A percentile compares a stretch with the other conserved stretches of the same genome.
Evolutionary conservation across 2,113 vertebrate genomes (phyloP).

Genomic region (Solea senegalensis): DNA sequence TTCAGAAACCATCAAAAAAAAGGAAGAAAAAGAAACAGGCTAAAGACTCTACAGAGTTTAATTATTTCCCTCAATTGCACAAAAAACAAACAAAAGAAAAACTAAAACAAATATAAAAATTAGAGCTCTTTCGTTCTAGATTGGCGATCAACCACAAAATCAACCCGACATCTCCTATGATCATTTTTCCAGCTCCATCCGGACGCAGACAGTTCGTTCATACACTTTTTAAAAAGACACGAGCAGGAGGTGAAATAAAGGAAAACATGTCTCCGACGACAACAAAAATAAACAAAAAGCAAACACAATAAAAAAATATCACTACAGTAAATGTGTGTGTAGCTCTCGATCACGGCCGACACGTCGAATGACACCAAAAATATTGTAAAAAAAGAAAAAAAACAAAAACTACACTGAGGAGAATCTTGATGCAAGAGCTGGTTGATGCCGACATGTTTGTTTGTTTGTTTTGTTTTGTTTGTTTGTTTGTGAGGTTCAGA

Average conservation of each 20-base stretch:
- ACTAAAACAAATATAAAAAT: constrained; percentile 74
- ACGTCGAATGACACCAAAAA: constrained; percentile 46
- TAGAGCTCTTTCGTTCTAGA: constrained; percentile 37
- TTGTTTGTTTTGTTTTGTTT: constrained; percentile 34
- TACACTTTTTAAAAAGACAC: constrained; percentile 61
- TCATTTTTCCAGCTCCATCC: constrained; percentile 11
- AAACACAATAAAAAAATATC: neutral
- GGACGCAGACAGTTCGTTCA: constrained; percentile 16
- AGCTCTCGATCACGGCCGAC: constrained; percentile 25
- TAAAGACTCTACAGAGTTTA: constrained; percentile 65
- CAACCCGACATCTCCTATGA: constrained; percentile 22
- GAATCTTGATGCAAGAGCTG: constrained; percentile 77
- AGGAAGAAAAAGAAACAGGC: constrained; percentile 2
- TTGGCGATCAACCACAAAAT: constrained; percentile 27
- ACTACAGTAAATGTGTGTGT: constrained; percentile 41
- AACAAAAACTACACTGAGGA: constrained; percentile 42
- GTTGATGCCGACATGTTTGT: neutral
- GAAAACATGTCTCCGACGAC: constrained; percentile 10
- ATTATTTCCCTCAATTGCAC: constrained; percentile 65
- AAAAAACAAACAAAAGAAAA: constrained; percentile 36
- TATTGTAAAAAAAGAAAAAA: constrained; percentile 4
- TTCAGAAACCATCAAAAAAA: too few relatives aligned
- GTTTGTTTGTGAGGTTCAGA: constrained; percentile 75
- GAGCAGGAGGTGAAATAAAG: constrained; percentile 41
- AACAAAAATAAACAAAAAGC: neutral